Base-by-base conservation (phyloP, 2,797 vertebrate genomes). In the Moxostoma hubbsi region DNA sequence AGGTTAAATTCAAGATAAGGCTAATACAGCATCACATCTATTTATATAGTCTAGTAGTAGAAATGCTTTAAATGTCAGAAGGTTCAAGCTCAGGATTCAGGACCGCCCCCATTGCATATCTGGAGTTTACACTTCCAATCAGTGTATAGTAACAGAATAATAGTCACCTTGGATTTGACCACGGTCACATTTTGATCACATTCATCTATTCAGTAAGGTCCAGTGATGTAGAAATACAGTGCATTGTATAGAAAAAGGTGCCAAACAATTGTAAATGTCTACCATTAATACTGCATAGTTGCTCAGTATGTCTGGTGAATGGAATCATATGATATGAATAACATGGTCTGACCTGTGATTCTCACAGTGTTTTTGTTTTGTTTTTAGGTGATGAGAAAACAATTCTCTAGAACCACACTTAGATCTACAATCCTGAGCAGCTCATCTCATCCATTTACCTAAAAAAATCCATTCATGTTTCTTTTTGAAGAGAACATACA, bases 221-320 rank as follows among this genome's bases (percentile, higher is more conserved):
- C 55, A 81, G 59, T 18, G 62, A 43, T 6, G 49, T 58, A 64
- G 5, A 75, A 62, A 79, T 9, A 0, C 70, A 24, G 68, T 15
- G 73, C 18, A 53, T 70, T 54, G 24, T 46, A 54, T 72, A 51
- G 73, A 76, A 68, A 67, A 55, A 47, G 54, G 63, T 47, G 53
- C 71, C 73, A 68, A 87, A 89, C 82, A 87, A 81, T 72, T 78
- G 87, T 84, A 90, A 89, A 85, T 54, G 71, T 83, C 86, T 87
- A 87, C 86, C 86, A 92, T 85, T 90, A 93, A 93, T 93, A 94
- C 92, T 95, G 94, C 94, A 95, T 95, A 95, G 93, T 94, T 88
- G 81, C 89, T 91, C 89, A 93, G 91, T 92, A 93, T 90, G 91
- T 91, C 88, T 82, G 86, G 86, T 86, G 88, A 66, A 53, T 79